Base-by-base conservation (phyloP, 2,888 invertebrate genomes). In the Drosophila anceps region DNA sequence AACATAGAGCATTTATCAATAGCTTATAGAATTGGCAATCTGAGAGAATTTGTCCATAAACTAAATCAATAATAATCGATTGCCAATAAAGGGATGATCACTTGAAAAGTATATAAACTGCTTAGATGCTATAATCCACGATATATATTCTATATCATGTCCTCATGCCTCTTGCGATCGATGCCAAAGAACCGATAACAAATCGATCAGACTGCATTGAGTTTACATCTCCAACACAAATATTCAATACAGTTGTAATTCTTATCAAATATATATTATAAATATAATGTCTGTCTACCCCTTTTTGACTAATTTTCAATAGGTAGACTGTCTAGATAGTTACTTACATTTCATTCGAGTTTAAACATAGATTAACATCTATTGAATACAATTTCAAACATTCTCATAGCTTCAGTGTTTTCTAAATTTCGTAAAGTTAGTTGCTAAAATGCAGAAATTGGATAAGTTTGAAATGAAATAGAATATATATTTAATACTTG, bases 281-380 rank as follows among this genome's bases (percentile, higher is more conserved):
- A 15, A 44, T 27, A 15, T n/a, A 29, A 31, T 31, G n/a, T 48
- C 10, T 29, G n/a, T 31, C 20, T 33, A 7, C 4, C 20, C 20
- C 31, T 4, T 57, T 57, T 43, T 43, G 50, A 50, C 31, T 50
- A 33, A 50, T 20, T 50, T 50, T 31, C 20, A 57, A 33, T 35
- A 13, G 44, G 20, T 44, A 44, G n/a, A 44, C 33, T 24, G n/a
- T 44, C 27, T 43, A 43, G 20, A 24, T 13, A 44, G 24, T 44
- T 20, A 41, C n/a, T 31, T 33, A 9, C 15, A 43, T n/a, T 33
- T 44, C 33, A 12, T 33, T 43, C 12, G 10, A 6, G 3, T 20
- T 15, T 31, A 20, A 41, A 10, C 15, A 50, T 1, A 24, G 31
- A 43, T 33, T 43, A 43, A 24, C 24, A 35, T 27, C 27, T 35